Evolutionary conservation across 2,113 vertebrate genomes (phyloP).

Genomic region (Plestiodon gilberti): DNA sequence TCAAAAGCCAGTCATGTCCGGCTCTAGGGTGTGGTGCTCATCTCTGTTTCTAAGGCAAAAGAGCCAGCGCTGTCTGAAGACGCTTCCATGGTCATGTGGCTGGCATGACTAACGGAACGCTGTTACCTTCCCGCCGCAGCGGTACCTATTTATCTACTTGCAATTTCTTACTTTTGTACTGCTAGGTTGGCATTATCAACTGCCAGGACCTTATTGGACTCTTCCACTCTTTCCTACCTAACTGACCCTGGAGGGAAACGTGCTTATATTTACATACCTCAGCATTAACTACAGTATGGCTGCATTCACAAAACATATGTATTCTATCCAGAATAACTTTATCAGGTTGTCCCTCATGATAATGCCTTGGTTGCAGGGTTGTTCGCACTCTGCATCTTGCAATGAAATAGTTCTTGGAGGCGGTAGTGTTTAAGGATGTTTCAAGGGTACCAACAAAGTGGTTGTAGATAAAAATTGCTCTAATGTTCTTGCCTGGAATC

Average conservation of each 20-base stretch:
- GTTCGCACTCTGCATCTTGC: neutral
- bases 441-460: neutral
- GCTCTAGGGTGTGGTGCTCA: too few relatives aligned
- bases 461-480: neutral
- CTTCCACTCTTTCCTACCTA: neutral
- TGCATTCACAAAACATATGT: neutral
- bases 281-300: neutral
- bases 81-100: too few relatives aligned
- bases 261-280: neutral
- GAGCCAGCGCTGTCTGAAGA: too few relatives aligned
- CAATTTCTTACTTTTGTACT: too few relatives aligned
- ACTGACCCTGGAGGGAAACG: neutral
- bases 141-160: too few relatives aligned
- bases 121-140: too few relatives aligned
- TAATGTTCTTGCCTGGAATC: neutral
- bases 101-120: too few relatives aligned
- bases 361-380: neutral
- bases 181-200: too few relatives aligned
- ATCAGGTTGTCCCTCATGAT: neutral
- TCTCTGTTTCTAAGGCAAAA: too few relatives aligned
- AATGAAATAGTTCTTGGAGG: neutral
- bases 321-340: neutral
- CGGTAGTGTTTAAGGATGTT: neutral
- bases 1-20: too few relatives aligned
- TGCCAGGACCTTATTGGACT: neutral